These are phyloP conservation scores for Tricholaema leucomelas DNA, from an alignment of 2,113 vertebrate species.

Conservation along the genomic window DNA sequence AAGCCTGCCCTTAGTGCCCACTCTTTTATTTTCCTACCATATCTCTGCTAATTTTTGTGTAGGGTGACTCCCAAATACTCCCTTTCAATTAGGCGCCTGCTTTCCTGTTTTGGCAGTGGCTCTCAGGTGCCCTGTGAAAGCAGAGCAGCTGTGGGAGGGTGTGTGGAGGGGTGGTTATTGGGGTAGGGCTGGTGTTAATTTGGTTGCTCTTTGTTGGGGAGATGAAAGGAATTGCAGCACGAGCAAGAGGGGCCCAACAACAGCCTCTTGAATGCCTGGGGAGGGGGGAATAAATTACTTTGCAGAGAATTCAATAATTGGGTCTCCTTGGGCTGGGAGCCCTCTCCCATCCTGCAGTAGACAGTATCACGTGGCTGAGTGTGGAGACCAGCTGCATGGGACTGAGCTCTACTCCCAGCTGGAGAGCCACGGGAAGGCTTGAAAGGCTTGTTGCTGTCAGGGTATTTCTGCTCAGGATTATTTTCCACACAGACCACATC, in stretches of 20 bases:
- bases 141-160: background rate
- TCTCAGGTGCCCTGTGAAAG: constrained; percentile 64
- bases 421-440: background rate
- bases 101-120: constrained; percentile 72
- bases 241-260: background rate
- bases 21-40: constrained; percentile 65
- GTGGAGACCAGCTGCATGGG: background rate
- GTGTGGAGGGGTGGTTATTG: background rate
- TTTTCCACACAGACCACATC: background rate
- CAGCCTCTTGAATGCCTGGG: background rate
- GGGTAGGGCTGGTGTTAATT: constrained; percentile 8
- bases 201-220: background rate
- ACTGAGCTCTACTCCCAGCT: background rate
- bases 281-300: background rate
- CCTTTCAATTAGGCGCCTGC: constrained; percentile 62
- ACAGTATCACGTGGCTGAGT: fast-evolving
- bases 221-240: background rate
- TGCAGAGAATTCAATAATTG: background rate
- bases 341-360: background rate
- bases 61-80: constrained; percentile 65
- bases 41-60: constrained; percentile 64
- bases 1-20: background rate
- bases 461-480: background rate
- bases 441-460: background rate
- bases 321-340: background rate